A percentile compares a stretch with the other conserved stretches of the same genome.
These are phyloP conservation scores for Phyllostomus discolor DNA, from an alignment of 2,113 vertebrate species.

Conservation along the genomic window DNA sequence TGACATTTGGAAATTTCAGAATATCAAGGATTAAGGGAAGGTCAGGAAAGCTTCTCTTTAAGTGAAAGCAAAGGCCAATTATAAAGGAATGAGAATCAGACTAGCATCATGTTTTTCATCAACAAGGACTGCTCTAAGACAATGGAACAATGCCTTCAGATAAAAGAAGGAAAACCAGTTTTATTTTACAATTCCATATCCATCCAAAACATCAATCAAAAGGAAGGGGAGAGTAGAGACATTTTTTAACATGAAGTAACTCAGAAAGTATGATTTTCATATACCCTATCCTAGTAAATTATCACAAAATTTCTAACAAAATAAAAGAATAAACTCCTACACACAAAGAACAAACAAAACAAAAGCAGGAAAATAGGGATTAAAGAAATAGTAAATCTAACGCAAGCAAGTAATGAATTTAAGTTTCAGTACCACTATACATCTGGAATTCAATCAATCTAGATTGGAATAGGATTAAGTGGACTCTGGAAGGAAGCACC, in stretches of 20 bases:
- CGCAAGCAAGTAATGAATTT: not conserved
- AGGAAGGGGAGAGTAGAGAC: not conserved
- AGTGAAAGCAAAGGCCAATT: not conserved
- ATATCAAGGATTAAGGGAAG: not conserved
- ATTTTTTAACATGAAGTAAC: not conserved
- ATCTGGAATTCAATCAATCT: not conserved
- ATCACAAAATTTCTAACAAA: not conserved
- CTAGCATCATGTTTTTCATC: not conserved
- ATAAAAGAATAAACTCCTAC: not conserved
- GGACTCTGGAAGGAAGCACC: not conserved
- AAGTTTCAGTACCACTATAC: not conserved
- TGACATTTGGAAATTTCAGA: conserved; percentile 31
- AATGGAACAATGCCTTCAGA: not conserved
- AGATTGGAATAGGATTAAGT: not conserved
- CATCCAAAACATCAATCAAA: not conserved
- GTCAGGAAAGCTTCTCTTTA: not conserved
- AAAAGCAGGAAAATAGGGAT: not conserved
- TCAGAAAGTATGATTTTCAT: not conserved
- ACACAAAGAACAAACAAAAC: not conserved
- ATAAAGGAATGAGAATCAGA: conserved; percentile 15
- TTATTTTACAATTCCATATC: not conserved
- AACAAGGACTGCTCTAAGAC: not conserved
- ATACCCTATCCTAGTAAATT: not conserved
- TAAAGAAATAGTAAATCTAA: not conserved
- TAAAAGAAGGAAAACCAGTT: not conserved